Base-by-base conservation (phyloP, 2,888 invertebrate genomes). In the Mythimna lalbum region DNA sequence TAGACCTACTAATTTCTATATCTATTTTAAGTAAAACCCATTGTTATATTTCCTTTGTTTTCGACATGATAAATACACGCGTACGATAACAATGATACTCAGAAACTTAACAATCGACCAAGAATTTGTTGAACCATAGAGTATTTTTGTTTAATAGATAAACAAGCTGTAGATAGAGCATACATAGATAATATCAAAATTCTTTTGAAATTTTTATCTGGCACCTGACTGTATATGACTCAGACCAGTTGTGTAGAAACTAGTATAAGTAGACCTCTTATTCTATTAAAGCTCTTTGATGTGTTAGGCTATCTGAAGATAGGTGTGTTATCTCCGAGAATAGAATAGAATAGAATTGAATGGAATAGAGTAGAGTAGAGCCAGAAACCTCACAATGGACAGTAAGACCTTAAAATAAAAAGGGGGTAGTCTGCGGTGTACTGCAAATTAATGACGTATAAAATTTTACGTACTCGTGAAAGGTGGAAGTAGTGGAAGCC, bases 31-130 rank as follows among this genome's bases (percentile, higher is more conserved):
- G 52, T 49, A 52, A 33, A 76, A 62, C 59, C 59, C 21, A 61
- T 76, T 76, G 56, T 60, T 12, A 12, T n/a, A 64, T 52, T 61
- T 57, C 57, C 21, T 64, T 76, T 62, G 71, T 75, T 68, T 73
- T 36, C 27, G 19, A 56, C 59, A 47, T n/a, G 19, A 65, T 49
- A 49, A 50, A 57, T 39, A 36, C 27, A 27, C 19, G 36, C 1
- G 9, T 56, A 9, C 2, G 33, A 56, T 50, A 50, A 31, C 50
- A 47, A 49, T 43, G 55, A 47, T 60, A 76, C 59, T 47, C 2
- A 31, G n/a, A 47, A 59, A 47, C n/a, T 27, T 53, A 4, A 60
- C 53, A 61, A 72, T 36, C 4, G 62, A 7, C 14, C 4, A 72
- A 72, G 53, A 70, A 53, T 53, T 64, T 47, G 12, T 50, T 19